Evolutionary conservation across 23 tunicate species (phyloP).

Genomic region (Trididemnum nubilum): DNA sequence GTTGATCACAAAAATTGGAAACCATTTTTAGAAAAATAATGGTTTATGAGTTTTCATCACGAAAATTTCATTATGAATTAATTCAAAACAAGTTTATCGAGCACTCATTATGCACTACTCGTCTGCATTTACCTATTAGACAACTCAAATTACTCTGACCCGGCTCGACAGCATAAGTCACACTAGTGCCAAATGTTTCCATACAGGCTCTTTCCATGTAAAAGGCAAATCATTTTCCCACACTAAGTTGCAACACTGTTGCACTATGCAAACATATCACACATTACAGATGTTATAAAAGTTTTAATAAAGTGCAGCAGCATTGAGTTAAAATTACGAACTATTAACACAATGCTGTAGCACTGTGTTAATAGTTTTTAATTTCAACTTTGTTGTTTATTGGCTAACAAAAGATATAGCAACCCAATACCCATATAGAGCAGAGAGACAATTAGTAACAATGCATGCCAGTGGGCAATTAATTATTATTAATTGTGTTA

Average conservation of each 20-base stretch:
- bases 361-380: too few species aligned
- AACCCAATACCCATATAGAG: too few species aligned
- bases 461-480: too few species aligned
- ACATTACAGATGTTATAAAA: neutral
- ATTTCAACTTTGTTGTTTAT: too few species aligned
- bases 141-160: neutral
- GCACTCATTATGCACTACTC: neutral
- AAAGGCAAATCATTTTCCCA: neutral
- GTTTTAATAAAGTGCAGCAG: slow-evolving; percentile 4
- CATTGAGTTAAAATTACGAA: neutral
- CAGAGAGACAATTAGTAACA: too few species aligned
- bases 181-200: neutral
- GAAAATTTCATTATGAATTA: neutral
- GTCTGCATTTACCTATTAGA: neutral
- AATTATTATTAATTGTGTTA: too few species aligned
- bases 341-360: neutral
- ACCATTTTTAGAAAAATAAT: neutral
- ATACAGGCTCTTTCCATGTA: neutral
- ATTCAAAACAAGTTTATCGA: neutral
- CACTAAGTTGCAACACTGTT: neutral
- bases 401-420: too few species aligned
- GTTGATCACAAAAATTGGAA: neutral
- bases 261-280: neutral
- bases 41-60: neutral
- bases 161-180: neutral